Evolutionary conservation across 2,797 vertebrate species (phyloP).

Genomic region (Carapus acus): DNA sequence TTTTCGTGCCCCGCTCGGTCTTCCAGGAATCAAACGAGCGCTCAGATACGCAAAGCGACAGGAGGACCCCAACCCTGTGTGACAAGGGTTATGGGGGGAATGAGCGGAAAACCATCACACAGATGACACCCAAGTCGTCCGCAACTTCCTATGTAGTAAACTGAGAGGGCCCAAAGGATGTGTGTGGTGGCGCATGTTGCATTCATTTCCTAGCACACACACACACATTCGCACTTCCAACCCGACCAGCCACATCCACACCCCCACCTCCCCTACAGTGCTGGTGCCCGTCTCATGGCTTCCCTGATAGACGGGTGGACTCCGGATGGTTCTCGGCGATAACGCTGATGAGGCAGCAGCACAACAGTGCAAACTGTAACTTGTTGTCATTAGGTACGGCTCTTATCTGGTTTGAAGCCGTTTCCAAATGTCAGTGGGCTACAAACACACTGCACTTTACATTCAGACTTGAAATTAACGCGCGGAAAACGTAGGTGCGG

Average conservation of each 20-base stretch:
- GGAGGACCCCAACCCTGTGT: no score
- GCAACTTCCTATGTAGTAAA: slow-evolving; percentile 64
- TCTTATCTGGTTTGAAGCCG: slow-evolving; percentile 32
- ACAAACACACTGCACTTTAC: not conserved
- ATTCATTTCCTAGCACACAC: slow-evolving; percentile 47
- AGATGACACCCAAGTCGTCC: slow-evolving; percentile 41
- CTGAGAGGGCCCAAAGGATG: slow-evolving; percentile 62
- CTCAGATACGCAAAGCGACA: no score
- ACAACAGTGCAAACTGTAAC: slow-evolving; percentile 32
- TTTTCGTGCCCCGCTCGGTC: no score
- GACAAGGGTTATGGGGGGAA: no score
- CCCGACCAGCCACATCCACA: not conserved
- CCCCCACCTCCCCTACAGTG: not conserved
- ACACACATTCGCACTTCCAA: not conserved
- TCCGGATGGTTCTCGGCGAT: slow-evolving; percentile 87
- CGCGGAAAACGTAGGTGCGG: not conserved
- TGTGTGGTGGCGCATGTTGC: slow-evolving; percentile 62
- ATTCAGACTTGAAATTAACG: slow-evolving; percentile 4
- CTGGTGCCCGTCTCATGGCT: slow-evolving; percentile 39
- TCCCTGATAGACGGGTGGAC: slow-evolving; percentile 66
- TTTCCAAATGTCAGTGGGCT: slow-evolving; percentile 25
- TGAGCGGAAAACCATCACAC: slow-evolving; percentile 21
- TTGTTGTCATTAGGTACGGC: slow-evolving; percentile 32
- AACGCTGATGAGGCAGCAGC: slow-evolving; percentile 59
- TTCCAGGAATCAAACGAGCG: no score